Percentiles rank a stretch among this genome's conserved stretches.
phyloP scores from a whole-genome alignment of 2,113 vertebrate genomes.

The Cynoglossus semilaevis region DNA sequence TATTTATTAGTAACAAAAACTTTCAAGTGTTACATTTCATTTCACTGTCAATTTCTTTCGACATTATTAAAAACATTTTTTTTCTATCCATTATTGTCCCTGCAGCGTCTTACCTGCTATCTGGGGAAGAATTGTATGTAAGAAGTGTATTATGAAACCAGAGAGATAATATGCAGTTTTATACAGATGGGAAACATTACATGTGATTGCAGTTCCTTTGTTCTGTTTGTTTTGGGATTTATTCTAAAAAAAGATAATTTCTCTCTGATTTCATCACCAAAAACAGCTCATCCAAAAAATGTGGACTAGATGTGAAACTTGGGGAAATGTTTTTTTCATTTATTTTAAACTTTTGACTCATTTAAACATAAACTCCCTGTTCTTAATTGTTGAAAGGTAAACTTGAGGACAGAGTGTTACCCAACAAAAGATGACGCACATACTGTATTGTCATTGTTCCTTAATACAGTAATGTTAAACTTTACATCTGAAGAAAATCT shows the following conservation, averaged over 20 bases:
- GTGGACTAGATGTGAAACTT: too few species aligned
- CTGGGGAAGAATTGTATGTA: constrained; percentile 26
- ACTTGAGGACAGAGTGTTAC: too few species aligned
- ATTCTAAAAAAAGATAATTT: neutral
- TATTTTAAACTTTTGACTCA: too few species aligned
- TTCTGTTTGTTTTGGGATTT: constrained; percentile 11
- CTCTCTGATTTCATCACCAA: too few species aligned
- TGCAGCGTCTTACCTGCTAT: constrained; percentile 29
- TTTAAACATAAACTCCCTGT: too few species aligned
- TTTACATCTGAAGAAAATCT: too few species aligned
- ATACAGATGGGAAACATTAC: constrained; percentile 41
- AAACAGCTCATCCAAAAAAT: too few species aligned
- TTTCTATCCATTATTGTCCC: constrained; percentile 45
- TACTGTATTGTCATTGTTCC: too few species aligned
- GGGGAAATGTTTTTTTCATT: too few species aligned
- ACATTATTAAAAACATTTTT: constrained; percentile 38
- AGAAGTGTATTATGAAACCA: constrained; percentile 24
- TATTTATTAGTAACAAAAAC: constrained; percentile 12
- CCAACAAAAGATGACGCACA: too few species aligned
- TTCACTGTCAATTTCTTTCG: constrained; percentile 32
- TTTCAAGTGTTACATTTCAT: constrained; percentile 22
- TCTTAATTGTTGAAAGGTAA: too few species aligned
- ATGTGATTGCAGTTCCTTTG: constrained; percentile 20
- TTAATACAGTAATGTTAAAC: too few species aligned
- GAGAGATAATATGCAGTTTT: constrained; percentile 31